These are phyloP conservation scores for Ylistrum balloti DNA, from an alignment of 1,140 invertebrate genomes.

Conservation along the genomic window DNA sequence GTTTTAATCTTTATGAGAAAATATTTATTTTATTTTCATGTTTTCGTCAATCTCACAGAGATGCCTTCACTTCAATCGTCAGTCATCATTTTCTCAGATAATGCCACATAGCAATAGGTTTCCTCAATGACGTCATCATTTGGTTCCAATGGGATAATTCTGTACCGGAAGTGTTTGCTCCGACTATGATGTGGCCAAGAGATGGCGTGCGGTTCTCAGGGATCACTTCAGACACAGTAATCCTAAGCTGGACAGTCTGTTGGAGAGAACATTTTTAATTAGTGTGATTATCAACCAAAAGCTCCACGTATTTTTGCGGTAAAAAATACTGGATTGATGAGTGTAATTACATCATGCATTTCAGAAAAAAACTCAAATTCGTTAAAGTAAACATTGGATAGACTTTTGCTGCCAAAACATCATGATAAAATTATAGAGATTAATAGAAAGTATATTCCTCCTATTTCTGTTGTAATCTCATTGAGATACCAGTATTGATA, in stretches of 20 bases:
- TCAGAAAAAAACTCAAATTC: too few species aligned
- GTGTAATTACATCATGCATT: too few species aligned
- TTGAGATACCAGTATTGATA: too few species aligned
- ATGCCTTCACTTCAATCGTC: not conserved
- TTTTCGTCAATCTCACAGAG: not conserved
- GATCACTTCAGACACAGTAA: slow-evolving; percentile 95
- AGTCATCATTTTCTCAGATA: slow-evolving; percentile 84
- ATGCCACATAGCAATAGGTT: slow-evolving; percentile 94
- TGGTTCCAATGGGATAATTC: slow-evolving; percentile 94
- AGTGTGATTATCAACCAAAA: too few species aligned
- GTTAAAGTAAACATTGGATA: too few species aligned
- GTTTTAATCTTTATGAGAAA: not conserved
- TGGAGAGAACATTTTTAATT: too few species aligned
- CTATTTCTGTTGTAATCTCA: too few species aligned
- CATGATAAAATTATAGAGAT: too few species aligned
- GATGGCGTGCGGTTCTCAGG: slow-evolving; percentile 93
- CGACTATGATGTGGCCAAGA: slow-evolving; percentile 92
- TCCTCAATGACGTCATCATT: slow-evolving; percentile 93
- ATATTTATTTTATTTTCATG: not conserved
- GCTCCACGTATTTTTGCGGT: too few species aligned
- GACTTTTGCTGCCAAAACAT: too few species aligned
- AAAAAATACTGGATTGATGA: too few species aligned
- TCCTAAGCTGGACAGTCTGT: slow-evolving; percentile 80
- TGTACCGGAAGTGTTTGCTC: slow-evolving; percentile 90
- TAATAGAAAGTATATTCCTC: too few species aligned